phyloP scores from a whole-genome alignment of 2,113 vertebrate genomes.

The Murina feae region DNA sequence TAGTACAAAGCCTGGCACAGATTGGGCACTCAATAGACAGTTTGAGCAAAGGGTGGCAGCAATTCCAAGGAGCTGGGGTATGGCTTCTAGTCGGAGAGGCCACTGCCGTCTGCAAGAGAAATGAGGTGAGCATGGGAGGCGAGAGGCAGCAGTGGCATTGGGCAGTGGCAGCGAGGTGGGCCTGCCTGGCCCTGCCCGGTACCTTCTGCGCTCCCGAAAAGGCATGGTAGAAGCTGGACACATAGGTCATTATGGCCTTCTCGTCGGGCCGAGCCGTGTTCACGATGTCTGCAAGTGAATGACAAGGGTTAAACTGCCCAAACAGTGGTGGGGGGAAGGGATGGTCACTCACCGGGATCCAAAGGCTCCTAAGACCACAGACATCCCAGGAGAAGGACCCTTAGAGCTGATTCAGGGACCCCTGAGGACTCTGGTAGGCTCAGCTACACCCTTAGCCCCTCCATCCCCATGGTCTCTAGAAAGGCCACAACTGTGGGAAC shows the following conservation, averaged over 20 bases:
- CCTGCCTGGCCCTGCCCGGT: conserved; percentile 82
- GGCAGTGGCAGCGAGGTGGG: conserved; percentile 61
- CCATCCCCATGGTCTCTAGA: background rate
- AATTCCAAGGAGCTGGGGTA: background rate
- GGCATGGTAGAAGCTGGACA: conserved; percentile 99
- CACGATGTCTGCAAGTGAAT: conserved; percentile 93
- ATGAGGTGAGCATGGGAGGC: conserved; percentile 56
- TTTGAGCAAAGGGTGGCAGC: background rate
- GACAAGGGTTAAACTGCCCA: conserved; percentile 63
- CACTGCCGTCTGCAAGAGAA: conserved; percentile 76
- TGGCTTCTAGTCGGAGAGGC: conserved; percentile 57
- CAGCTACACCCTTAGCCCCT: background rate
- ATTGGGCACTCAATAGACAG: fast-evolving
- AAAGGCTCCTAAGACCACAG: background rate
- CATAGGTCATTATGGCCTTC: conserved; percentile 99
- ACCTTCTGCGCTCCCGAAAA: conserved; percentile 99
- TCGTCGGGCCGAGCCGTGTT: conserved; percentile 96
- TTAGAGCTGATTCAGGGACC: background rate
- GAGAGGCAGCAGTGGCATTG: conserved; percentile 63
- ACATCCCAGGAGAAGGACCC: background rate
- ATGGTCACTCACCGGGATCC: background rate
- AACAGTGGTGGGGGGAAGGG: background rate
- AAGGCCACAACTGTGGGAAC: conserved; percentile 58
- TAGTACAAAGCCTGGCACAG: background rate
- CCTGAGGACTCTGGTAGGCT: background rate